Conservation (phyloP, 2,797 vertebrate genomes). For the Cuculus canorus region DNA sequence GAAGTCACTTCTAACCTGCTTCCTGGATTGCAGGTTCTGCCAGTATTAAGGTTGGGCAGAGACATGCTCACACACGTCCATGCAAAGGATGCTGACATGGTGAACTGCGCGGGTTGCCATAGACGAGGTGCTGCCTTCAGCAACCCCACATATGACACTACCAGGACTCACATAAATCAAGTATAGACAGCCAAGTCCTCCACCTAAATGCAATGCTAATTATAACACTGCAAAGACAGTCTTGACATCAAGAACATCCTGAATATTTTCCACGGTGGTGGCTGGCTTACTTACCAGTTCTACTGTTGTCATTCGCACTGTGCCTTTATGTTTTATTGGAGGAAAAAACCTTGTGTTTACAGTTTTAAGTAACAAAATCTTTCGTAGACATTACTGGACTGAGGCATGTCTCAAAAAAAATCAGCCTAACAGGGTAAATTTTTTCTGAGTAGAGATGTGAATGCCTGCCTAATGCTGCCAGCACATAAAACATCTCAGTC, state of each 20-base stretch:
- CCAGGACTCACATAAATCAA: neutral
- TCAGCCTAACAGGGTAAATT: neutral
- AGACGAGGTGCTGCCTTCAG: neutral
- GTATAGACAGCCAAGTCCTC: neutral
- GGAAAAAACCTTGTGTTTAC: neutral
- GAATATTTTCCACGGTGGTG: neutral
- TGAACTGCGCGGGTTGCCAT: neutral
- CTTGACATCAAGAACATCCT: neutral
- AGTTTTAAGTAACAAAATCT: neutral
- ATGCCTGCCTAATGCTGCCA: neutral
- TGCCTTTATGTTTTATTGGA: neutral
- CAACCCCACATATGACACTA: too few species aligned
- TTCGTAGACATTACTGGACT: neutral
- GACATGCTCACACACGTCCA: neutral
- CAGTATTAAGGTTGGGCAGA: neutral
- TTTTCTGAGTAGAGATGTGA: neutral
- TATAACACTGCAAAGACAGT: neutral
- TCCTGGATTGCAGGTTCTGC: neutral
- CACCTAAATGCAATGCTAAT: neutral
- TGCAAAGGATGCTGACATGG: fast-evolving
- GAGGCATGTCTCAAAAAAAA: neutral
- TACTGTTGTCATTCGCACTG: neutral
- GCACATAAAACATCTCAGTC: neutral
- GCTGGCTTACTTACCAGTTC: neutral
- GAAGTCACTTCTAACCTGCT: neutral